Base-by-base conservation (phyloP, 2,797 vertebrate species). In the Falco cherrug region DNA sequence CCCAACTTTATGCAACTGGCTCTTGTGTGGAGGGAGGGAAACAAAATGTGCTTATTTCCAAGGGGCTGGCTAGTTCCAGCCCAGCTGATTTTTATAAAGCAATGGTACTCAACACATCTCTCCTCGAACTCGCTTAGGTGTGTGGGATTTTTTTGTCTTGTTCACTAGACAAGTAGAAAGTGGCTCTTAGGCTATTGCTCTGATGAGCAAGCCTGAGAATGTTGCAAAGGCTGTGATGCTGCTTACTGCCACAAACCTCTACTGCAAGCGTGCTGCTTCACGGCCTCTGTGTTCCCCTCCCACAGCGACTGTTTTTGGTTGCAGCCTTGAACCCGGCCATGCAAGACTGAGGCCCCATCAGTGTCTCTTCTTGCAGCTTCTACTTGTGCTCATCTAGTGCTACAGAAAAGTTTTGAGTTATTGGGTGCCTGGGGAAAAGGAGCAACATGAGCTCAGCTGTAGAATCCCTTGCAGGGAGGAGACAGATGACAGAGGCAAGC, bases 1-100 rank as follows among this genome's bases (percentile, higher is more conserved):
- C 65, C 63, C 76, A 86, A 81, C 93, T 93, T 95, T 51, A 83
- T 93, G 89, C 76, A 95, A 93, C 54, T 59, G 61, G 13, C 29
- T 89, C 26, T 78, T 68, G 37, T 53, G n/a, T 51, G 69, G 71
- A 95, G 41, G 25, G 50, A 92, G 60, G 50, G 61, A 85, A 89
- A 76, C 16, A 60, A 86, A 79, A 65, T 7, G 43, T 60, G 39
- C 86, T 78, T 51, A 50, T 81, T 93, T 87, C 63, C 28, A 63
- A 78, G 54, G 19, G 28, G 11, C 60, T 65, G 69, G 20, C 75
- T 80, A 22, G 12, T 65, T 95, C 70, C 76, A 84, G 69, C n/a
- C 53, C 18, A 25, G 11, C 4, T 53, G 84, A 22, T 65, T 85
- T 51, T 31, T 31, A 2, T 21, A 64, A 74, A 0, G 45, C 25